A percentile compares a stretch with the other conserved stretches of the same genome.
These are phyloP conservation scores for Melanerpes aurifrons DNA, from an alignment of 2,113 vertebrate species.

Conservation along the genomic window DNA sequence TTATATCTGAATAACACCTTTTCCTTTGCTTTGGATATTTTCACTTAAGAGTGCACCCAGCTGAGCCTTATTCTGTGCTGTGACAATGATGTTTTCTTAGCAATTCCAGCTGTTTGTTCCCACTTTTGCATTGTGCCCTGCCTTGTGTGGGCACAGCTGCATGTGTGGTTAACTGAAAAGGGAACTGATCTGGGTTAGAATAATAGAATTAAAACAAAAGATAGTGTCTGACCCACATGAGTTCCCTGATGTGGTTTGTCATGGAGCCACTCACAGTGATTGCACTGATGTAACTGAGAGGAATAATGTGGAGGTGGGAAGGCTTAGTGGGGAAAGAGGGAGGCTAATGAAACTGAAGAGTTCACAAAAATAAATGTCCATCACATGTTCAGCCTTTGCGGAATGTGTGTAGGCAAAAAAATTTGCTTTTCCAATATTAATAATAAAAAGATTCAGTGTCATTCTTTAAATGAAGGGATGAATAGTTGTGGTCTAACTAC, in stretches of 20 bases:
- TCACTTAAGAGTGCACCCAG: background rate
- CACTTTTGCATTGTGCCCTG: background rate
- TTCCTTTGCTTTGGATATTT: constrained; percentile 1
- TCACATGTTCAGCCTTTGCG: background rate
- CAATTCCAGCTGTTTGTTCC: constrained; percentile 17
- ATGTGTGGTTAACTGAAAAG: background rate
- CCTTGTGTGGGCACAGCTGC: constrained; percentile 24
- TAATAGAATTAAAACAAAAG: constrained; percentile 32
- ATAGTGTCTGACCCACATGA: background rate
- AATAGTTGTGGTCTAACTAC: background rate
- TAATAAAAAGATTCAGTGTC: background rate
- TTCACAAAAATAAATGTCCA: background rate
- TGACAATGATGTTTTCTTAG: background rate
- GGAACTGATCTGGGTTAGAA: background rate
- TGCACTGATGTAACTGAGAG: background rate
- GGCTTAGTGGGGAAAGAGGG: background rate
- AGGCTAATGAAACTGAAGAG: background rate
- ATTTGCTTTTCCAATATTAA: background rate
- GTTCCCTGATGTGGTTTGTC: background rate
- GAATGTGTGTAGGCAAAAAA: background rate
- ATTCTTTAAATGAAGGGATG: background rate
- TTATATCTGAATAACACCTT: background rate
- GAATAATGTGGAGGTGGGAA: background rate
- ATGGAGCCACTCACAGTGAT: background rate
- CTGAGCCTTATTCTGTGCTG: background rate